Percentiles rank a stretch among this genome's conserved stretches.
Evolutionary conservation across 2,888 invertebrate species (phyloP).

Genomic region (Dicyrtomina minuta): DNA sequence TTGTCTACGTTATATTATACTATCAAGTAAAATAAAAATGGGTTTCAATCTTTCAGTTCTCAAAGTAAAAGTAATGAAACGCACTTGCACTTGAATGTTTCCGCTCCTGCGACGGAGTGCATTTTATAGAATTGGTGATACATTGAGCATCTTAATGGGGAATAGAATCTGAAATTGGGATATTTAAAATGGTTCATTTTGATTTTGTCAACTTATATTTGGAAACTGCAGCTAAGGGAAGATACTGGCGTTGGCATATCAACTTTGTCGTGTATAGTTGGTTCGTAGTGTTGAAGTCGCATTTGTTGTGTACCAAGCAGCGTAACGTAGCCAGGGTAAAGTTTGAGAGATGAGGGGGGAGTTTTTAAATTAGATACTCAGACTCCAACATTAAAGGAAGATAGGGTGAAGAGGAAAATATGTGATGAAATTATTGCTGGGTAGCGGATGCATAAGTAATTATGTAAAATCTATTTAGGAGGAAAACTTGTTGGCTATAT

Average conservation of each 20-base stretch:
- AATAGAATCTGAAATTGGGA: not conserved
- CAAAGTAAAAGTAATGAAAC: constrained; percentile 4
- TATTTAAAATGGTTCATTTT: too few species aligned
- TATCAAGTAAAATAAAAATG: too few species aligned
- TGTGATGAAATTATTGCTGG: constrained; percentile 28
- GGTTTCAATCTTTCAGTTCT: too few species aligned
- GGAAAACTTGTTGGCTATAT: not conserved
- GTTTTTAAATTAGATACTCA: constrained; percentile 19
- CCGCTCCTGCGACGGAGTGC: too few species aligned
- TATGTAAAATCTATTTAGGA: not conserved
- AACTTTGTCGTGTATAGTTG: not conserved
- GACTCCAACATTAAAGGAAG: constrained; percentile 11
- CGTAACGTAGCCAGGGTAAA: not conserved
- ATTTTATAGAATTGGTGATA: constrained; percentile 2
- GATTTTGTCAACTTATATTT: too few species aligned
- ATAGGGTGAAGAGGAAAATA: constrained; percentile 20
- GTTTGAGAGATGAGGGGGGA: constrained; percentile 6
- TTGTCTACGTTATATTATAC: too few species aligned
- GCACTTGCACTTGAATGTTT: constrained; percentile 12
- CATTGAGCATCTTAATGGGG: constrained; percentile 10
- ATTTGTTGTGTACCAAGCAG: too few species aligned
- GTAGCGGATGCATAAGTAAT: constrained; percentile 13
- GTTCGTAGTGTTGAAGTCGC: too few species aligned
- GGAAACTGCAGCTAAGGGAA: too few species aligned
- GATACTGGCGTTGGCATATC: too few species aligned